Evolutionary conservation across 92 coral and sea anemone species (phyloP).

Genomic region (Ricordea florida): DNA sequence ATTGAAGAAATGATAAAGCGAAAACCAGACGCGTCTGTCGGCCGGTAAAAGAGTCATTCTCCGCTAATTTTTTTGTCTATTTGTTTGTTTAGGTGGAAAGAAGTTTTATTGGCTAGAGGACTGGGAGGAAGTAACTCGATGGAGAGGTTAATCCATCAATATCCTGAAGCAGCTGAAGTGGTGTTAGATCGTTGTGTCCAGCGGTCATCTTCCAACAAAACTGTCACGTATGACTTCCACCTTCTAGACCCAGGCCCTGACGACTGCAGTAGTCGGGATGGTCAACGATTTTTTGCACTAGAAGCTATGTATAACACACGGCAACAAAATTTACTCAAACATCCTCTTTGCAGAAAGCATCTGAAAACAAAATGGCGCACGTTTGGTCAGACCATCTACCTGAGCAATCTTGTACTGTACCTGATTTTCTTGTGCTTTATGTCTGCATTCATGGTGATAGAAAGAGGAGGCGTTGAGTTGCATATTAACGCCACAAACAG

Average conservation of each 20-base stretch:
- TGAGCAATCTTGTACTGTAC: slow-evolving; percentile 24
- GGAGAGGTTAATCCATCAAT: slow-evolving; percentile 54
- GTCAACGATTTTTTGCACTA: slow-evolving; percentile 52
- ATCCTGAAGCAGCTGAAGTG: slow-evolving; percentile 60
- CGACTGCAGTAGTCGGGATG: slow-evolving; percentile 33
- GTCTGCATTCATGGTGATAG: slow-evolving; percentile 35
- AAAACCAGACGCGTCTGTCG: too few species aligned
- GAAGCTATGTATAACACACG: slow-evolving; percentile 50
- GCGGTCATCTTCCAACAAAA: slow-evolving; percentile 20
- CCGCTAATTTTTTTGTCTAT: too few species aligned
- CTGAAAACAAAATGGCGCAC: slow-evolving; percentile 48
- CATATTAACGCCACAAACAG: slow-evolving; percentile 7
- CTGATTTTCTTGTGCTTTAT: slow-evolving; percentile 26
- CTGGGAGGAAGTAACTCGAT: too few species aligned
- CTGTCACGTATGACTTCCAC: slow-evolving; percentile 57
- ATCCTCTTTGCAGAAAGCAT: slow-evolving; percentile 37
- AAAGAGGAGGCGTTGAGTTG: slow-evolving; percentile 29
- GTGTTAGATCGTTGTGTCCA: slow-evolving; percentile 63
- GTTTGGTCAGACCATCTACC: slow-evolving; percentile 51
- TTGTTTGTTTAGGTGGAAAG: too few species aligned
- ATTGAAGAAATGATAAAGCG: too few species aligned
- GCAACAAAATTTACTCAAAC: slow-evolving; percentile 40
- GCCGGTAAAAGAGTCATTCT: too few species aligned
- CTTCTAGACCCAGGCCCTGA: slow-evolving; percentile 67
- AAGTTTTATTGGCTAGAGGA: too few species aligned